Conservation (phyloP, 2,888 invertebrate species). For the Hemithea aestivaria region DNA sequence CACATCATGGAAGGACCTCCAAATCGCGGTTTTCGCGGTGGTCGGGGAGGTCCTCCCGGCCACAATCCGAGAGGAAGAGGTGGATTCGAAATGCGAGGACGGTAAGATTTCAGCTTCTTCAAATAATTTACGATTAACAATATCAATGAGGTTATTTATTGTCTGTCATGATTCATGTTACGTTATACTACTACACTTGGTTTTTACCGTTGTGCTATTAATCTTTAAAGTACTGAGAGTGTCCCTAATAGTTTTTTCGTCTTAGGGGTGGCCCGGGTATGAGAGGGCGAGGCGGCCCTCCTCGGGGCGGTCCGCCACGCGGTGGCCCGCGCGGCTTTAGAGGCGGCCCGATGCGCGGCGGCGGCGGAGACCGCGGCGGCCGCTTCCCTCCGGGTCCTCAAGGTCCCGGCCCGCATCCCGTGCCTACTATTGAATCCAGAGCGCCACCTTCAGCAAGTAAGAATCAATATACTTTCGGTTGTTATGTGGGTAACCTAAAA, state of each 20-base stretch:
- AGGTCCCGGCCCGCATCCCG: slow-evolving; percentile 72
- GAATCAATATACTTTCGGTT: slow-evolving; percentile 19
- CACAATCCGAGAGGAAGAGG: slow-evolving; percentile 52
- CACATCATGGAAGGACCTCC: slow-evolving; percentile 55
- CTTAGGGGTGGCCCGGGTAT: slow-evolving; percentile 60
- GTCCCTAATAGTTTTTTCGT: no score
- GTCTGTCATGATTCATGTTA: no score
- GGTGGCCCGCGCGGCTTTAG: slow-evolving; percentile 67
- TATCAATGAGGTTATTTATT: no score
- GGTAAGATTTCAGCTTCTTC: slow-evolving; percentile 41
- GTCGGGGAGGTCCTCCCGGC: slow-evolving; percentile 67
- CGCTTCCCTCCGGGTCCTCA: slow-evolving; percentile 68
- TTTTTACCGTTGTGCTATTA: no score
- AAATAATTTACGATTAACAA: slow-evolving; percentile 1
- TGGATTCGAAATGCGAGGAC: slow-evolving; percentile 70
- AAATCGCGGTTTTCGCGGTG: slow-evolving; percentile 63
- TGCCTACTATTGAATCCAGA: slow-evolving; percentile 69
- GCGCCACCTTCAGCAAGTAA: slow-evolving; percentile 62
- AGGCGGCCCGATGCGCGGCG: slow-evolving; percentile 66
- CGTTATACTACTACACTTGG: no score
- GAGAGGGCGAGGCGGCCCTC: slow-evolving; percentile 64
- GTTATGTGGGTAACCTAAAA: no score
- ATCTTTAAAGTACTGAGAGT: no score
- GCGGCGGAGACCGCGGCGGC: slow-evolving; percentile 66
- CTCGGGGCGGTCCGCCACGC: slow-evolving; percentile 52